phyloP scores from a whole-genome alignment of 2,797 vertebrate species.

The Rhodeus uyekii region DNA sequence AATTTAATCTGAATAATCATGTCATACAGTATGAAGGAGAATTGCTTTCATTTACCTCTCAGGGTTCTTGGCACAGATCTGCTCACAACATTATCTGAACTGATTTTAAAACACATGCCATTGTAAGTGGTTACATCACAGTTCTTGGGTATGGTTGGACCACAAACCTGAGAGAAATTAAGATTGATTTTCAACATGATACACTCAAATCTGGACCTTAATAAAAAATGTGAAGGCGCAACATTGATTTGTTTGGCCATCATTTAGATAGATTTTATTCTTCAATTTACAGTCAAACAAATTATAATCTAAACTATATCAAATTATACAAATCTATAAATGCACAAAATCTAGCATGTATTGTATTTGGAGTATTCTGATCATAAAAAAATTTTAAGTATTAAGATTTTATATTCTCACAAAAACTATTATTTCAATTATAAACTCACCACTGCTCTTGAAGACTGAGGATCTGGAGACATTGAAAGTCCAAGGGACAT shows the following conservation, averaged over 20 bases:
- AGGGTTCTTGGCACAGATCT: conserved; percentile 33
- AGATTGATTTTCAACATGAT: background rate
- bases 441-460: conserved; percentile 62
- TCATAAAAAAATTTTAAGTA: background rate
- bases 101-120: conserved; percentile 65
- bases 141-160: conserved; percentile 72
- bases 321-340: background rate
- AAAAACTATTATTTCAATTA: background rate
- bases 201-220: background rate
- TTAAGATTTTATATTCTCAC: background rate
- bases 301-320: background rate
- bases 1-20: background rate
- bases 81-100: fast-evolving
- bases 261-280: background rate
- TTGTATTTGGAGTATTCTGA: background rate
- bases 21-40: background rate
- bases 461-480: conserved; percentile 55
- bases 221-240: background rate
- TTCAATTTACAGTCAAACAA: no score
- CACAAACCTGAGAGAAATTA: conserved; percentile 66
- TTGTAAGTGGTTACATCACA: conserved; percentile 71
- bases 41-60: conserved; percentile 50
- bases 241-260: background rate
- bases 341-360: background rate
- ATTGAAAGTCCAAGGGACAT: conserved; percentile 75